These are phyloP conservation scores for Oxyura jamaicensis DNA, from an alignment of 2,113 vertebrate genomes.

Conservation along the genomic window DNA sequence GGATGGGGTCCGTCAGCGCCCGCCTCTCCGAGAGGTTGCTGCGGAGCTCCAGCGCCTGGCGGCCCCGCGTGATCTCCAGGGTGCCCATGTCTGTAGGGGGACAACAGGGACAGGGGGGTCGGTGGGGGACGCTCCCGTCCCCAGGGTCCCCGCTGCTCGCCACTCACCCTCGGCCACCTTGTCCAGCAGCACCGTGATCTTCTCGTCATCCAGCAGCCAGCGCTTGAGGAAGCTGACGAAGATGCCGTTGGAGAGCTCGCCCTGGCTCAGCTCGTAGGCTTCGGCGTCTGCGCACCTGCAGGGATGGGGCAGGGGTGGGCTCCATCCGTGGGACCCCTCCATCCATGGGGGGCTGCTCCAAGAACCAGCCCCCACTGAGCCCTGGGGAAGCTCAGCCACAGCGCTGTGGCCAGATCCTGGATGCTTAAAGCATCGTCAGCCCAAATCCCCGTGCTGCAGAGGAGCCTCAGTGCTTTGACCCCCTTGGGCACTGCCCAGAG, in stretches of 20 bases:
- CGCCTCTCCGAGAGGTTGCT: slow-evolving; percentile 88
- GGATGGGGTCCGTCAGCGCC: slow-evolving; percentile 81
- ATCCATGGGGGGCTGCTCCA: too few species aligned
- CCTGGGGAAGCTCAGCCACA: neutral
- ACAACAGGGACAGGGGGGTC: neutral
- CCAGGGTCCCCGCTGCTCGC: rapidly evolving
- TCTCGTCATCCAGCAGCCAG: slow-evolving; percentile 84
- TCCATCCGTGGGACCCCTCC: neutral
- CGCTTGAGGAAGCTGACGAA: slow-evolving; percentile 86
- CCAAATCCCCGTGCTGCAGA: neutral
- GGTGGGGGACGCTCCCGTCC: rapidly evolving
- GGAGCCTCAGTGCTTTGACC: neutral
- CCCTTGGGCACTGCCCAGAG: neutral
- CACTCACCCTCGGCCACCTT: slow-evolving; percentile 86
- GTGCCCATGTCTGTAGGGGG: slow-evolving; percentile 84
- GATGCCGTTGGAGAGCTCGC: slow-evolving; percentile 83
- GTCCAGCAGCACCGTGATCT: slow-evolving; percentile 89
- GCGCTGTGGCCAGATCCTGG: rapidly evolving
- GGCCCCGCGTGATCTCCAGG: slow-evolving; percentile 80
- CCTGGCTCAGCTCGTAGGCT: slow-evolving; percentile 85
- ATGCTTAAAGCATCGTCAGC: neutral
- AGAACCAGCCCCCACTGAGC: neutral
- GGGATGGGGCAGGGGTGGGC: neutral
- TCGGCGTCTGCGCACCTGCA: slow-evolving; percentile 82
- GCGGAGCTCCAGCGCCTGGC: slow-evolving; percentile 88